Conservation (phyloP, 1,140 invertebrate species). For the Drosophila kohkoa region DNA sequence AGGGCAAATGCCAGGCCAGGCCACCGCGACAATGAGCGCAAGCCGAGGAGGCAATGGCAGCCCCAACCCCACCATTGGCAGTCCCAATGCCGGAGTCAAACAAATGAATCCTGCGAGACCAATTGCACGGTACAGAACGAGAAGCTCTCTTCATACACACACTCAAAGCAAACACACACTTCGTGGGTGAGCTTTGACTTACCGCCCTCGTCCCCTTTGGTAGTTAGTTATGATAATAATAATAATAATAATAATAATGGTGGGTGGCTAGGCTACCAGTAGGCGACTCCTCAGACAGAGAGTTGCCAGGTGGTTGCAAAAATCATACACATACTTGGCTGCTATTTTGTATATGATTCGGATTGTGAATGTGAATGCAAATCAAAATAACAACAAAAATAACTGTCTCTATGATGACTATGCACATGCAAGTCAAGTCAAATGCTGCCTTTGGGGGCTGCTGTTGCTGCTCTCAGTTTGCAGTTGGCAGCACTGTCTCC, state of each 20-base stretch:
- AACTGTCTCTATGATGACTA: slow-evolving; percentile 20
- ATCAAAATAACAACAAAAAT: slow-evolving; percentile 52
- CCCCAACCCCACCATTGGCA: background rate
- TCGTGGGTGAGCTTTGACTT: slow-evolving; percentile 18
- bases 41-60: slow-evolving; percentile 4
- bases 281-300: slow-evolving; percentile 24
- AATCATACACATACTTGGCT: slow-evolving; percentile 21
- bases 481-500: slow-evolving; percentile 37
- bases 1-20: slow-evolving; percentile 47
- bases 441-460: slow-evolving; percentile 16
- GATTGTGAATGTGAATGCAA: slow-evolving; percentile 30
- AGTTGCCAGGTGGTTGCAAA: slow-evolving; percentile 54
- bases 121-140: slow-evolving; percentile 63
- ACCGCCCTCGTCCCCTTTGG: background rate
- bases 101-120: slow-evolving; percentile 84
- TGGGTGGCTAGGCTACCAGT: slow-evolving; percentile 1
- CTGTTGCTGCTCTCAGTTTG: slow-evolving; percentile 28
- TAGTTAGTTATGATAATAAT: slow-evolving; percentile 80
- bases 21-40: slow-evolving; percentile 37
- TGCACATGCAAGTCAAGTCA: slow-evolving; percentile 16
- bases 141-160: slow-evolving; percentile 16
- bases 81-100: slow-evolving; percentile 54
- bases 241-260: slow-evolving; percentile 74
- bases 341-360: background rate
- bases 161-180: slow-evolving; percentile 13